Evolutionary conservation across 2,888 invertebrate genomes (phyloP).

Genomic region (Hermodice carunculata): DNA sequence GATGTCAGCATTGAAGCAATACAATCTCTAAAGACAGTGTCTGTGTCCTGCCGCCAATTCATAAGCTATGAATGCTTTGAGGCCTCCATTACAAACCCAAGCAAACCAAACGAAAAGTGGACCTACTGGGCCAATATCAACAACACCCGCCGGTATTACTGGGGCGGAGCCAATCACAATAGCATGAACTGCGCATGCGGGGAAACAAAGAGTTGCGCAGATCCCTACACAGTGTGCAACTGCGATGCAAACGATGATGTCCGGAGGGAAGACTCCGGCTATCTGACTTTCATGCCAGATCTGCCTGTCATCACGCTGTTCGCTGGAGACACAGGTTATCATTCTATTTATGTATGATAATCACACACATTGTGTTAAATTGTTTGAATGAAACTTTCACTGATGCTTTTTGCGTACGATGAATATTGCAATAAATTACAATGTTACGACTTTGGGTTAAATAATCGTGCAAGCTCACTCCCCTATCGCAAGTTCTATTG

Average conservation of each 20-base stretch:
- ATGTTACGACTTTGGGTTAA: no score
- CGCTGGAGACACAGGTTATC: slow-evolving; percentile 66
- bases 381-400: no score
- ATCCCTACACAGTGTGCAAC: slow-evolving; percentile 50
- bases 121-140: slow-evolving; percentile 35
- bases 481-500: no score
- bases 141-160: slow-evolving; percentile 23
- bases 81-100: slow-evolving; percentile 47
- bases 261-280: slow-evolving; percentile 58
- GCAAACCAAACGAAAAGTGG: not conserved
- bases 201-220: slow-evolving; percentile 49
- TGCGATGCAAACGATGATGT: slow-evolving; percentile 61
- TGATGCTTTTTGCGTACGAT: no score
- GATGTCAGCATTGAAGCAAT: no score
- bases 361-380: no score
- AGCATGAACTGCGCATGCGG: slow-evolving; percentile 56
- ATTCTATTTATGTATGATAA: no score
- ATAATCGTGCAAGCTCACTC: no score
- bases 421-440: no score
- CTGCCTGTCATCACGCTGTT: slow-evolving; percentile 57
- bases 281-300: slow-evolving; percentile 53
- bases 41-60: slow-evolving; percentile 44
- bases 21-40: no score
- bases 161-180: slow-evolving; percentile 27
- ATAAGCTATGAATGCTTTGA: slow-evolving; percentile 58